These are phyloP conservation scores for Arvicanthis niloticus DNA, from an alignment of 2,113 vertebrate genomes.

Conservation along the genomic window DNA sequence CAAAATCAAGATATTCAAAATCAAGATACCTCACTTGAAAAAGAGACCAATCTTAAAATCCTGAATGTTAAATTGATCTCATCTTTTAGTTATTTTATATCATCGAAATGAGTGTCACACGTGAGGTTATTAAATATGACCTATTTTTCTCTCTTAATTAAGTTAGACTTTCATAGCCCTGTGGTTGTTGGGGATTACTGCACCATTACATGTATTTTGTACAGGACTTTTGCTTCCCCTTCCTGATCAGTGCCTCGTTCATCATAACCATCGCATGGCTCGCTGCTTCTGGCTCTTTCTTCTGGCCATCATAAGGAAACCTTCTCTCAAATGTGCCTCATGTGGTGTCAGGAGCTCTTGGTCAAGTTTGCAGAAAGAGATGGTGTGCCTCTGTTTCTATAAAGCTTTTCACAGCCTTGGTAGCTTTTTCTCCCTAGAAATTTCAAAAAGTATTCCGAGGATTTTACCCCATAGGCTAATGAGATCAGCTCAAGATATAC, in stretches of 20 bases:
- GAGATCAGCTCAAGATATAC: conserved; percentile 8
- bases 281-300: conserved; percentile 65
- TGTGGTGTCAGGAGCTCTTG: conserved; percentile 14
- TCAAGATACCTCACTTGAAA: conserved; percentile 35
- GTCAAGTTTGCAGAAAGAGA: conserved; percentile 39
- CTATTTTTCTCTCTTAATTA: conserved; percentile 77
- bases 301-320: conserved; percentile 39
- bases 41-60: conserved; percentile 50
- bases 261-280: conserved; percentile 65
- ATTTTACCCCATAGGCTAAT: background rate
- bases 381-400: conserved; percentile 47
- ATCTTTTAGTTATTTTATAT: conserved; percentile 60
- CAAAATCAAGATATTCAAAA: conserved; percentile 46
- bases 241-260: conserved; percentile 40
- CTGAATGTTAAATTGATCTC: conserved; percentile 61
- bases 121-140: conserved; percentile 63
- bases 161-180: conserved; percentile 72
- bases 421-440: background rate
- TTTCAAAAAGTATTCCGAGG: background rate
- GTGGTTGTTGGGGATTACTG: conserved; percentile 65
- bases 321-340: conserved; percentile 1
- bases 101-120: conserved; percentile 44
- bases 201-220: conserved; percentile 66
- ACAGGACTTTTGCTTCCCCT: conserved; percentile 73
- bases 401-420: conserved; percentile 13